Evolutionary conservation across 2,797 vertebrate genomes (phyloP), one percentile per base, ranked within the genome.

Genomic region (Kryptolebias ocellatus): DNA sequence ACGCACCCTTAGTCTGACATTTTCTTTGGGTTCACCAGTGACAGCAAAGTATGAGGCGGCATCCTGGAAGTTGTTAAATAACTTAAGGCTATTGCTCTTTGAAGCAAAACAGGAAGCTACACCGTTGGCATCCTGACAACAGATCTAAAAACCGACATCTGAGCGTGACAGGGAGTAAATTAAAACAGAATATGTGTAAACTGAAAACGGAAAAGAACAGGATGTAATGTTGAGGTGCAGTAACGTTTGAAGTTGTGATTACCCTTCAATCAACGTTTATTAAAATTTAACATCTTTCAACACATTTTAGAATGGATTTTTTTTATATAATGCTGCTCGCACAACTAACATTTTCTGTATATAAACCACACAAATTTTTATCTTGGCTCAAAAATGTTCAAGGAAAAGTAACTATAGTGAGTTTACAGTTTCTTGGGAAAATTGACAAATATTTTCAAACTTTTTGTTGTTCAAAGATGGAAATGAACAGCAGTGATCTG

Each of bases 1-100:
- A 86, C 87, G 65, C 86, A 16, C 81, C 90, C 87, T 52, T n/a
- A 67, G n/a, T 60, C 51, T 84, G 79, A 81, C 83, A 80, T 51
- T 67, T 83, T 53, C 70, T 63, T 66, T 17, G 0, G 27, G 69
- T 78, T 74, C 42, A 86, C 68, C 81, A 53, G 47, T 78, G 79
- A 73, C 77, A 79, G 47, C 8, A 67, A 81, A 77, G 54, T 16
- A 63, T 49, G 53, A 63, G 39, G 6, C 28, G 47, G 56, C 16
- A 64, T 74, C 74, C 31, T 59, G 51, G 1, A 46, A 80, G 80
- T 42, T 53, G 75, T 76, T 64, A 12, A 79, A 85, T 79, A 69
- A 62, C 79, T 72, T 72, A 12, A 64, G 64, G 67, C 70, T 61
- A 66, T 59, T 14, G 14, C 53, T 51, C 17, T 69, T 52, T 6